Percentiles rank a stretch among this genome's conserved stretches.
phyloP scores from a whole-genome alignment of 2,797 vertebrate genomes.

The Lacerta viridis region DNA sequence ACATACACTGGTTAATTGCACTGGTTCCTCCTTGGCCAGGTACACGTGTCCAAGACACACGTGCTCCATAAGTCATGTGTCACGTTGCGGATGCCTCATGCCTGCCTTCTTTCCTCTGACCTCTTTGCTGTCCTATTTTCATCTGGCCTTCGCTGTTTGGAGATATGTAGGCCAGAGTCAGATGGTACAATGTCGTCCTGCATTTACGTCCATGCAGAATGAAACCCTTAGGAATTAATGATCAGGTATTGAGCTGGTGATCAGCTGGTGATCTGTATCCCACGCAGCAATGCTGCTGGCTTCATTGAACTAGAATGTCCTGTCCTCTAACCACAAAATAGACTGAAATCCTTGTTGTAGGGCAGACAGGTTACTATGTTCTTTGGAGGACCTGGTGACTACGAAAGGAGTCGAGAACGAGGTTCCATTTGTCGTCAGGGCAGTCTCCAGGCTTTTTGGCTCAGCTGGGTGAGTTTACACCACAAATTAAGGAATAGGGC shows the following conservation, averaged over 20 bases:
- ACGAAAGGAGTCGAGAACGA: not conserved
- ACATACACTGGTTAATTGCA: too few relatives aligned
- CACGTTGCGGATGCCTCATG: conserved; percentile 38
- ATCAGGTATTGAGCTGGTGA: conserved; percentile 48
- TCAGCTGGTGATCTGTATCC: conserved; percentile 46
- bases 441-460: too few relatives aligned
- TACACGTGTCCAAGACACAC: not conserved
- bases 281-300: not conserved
- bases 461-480: too few relatives aligned
- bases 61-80: conserved; percentile 23
- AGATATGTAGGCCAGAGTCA: conserved; percentile 28
- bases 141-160: conserved; percentile 37
- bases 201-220: conserved; percentile 53
- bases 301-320: conserved; percentile 31
- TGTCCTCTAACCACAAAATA: conserved; percentile 8
- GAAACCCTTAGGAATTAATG: conserved; percentile 64
- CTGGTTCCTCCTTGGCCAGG: not conserved
- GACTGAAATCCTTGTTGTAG: not conserved
- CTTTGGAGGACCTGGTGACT: not conserved
- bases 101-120: conserved; percentile 42
- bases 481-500: too few relatives aligned
- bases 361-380: not conserved
- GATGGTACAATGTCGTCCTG: conserved; percentile 17
- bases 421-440: not conserved
- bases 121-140: conserved; percentile 49